Evolutionary conservation across 2,113 vertebrate genomes (phyloP).

Genomic region (Gobio gobio): DNA sequence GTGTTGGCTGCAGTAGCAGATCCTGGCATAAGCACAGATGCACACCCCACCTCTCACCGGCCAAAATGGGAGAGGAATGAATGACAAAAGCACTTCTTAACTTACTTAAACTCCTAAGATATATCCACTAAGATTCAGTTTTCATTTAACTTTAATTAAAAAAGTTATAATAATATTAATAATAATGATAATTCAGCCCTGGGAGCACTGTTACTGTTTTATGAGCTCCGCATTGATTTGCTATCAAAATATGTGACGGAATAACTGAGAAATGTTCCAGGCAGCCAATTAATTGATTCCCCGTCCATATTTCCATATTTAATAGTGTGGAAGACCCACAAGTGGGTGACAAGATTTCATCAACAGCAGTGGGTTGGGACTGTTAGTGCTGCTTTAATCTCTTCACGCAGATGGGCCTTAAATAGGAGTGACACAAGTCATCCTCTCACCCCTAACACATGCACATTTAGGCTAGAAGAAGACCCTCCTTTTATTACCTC

Average conservation of each 20-base stretch:
- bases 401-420: neutral
- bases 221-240: neutral
- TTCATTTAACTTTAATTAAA: neutral
- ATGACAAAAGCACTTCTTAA: neutral
- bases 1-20: neutral
- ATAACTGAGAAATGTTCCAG: neutral
- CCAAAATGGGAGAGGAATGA: neutral
- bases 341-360: neutral
- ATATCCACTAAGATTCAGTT: neutral
- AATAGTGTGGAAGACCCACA: neutral
- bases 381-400: conserved; percentile 7
- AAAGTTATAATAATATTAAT: neutral
- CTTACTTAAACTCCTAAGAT: neutral
- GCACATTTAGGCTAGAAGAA: neutral
- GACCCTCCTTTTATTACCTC: conserved; percentile 11
- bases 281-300: neutral
- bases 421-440: conserved; percentile 12
- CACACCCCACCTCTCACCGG: neutral
- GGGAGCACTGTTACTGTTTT: neutral
- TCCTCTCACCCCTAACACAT: neutral
- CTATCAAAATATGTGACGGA: neutral
- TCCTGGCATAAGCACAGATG: neutral
- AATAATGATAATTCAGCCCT: neutral
- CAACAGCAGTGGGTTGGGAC: neutral
- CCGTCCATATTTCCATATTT: neutral